Evolutionary conservation across 2,888 invertebrate species (phyloP), one percentile per base, ranked within the genome.

Genomic region (Eupithecia dodoneata): DNA sequence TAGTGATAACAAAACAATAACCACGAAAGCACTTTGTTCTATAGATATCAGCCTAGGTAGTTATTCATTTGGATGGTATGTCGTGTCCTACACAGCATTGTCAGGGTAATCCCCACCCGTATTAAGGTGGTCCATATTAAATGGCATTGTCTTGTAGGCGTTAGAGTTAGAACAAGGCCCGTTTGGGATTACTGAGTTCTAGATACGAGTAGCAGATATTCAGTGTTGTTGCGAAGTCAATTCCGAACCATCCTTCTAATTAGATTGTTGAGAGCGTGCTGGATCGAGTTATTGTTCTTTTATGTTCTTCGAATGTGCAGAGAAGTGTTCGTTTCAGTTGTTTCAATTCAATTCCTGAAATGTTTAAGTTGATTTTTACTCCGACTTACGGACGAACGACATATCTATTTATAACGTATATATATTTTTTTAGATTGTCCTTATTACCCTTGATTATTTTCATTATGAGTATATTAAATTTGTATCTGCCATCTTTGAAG

Each of bases 111-210:
- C 75, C 71, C 30, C 15, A 49, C 63, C 42, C 41, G 71, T 72
- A 69, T 63, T 74, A 74, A 74, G 67, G 63, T 72, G 63, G 74
- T 72, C 63, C 77, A 75, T 78, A 75, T 66, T 78, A 75, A 75
- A 75, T 77, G 66, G 18, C 44, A 44, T 77, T 69, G 59, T 75
- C 75, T 73, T 71, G 69, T 73, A 69, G 65, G 18, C 59, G 63
- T 69, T 59, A 72, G 55, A 13, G 63, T 69, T 59, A 72, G 55
- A 13, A 41, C 44, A 72, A 49, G 12, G 72, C 71, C 65, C 70
- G 72, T 74, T 73, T 71, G 41, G 65, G 71, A 73, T 73, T 73
- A 69, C n/a, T 12, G 15, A 65, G 65, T 45, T 18, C 18, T 70
- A 47, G 47, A 47, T 70, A n/a, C n/a, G n/a, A n/a, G n/a, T n/a